phyloP scores from a whole-genome alignment of 2,888 invertebrate species.

The Gryllus longicercus region DNA sequence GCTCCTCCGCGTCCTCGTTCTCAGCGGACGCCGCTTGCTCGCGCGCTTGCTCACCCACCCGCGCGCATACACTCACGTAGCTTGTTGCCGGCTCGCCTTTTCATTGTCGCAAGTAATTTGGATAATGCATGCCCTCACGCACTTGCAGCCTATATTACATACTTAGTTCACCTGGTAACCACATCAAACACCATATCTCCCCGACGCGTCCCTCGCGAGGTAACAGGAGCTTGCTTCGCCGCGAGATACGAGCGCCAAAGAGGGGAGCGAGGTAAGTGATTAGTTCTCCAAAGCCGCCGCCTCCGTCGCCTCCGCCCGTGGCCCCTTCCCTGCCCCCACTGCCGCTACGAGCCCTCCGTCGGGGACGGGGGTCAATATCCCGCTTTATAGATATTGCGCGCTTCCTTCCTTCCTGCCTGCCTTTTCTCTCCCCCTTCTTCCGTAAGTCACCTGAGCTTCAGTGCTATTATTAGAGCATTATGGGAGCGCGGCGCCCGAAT shows the following conservation, averaged over 20 bases:
- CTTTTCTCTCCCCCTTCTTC: neutral
- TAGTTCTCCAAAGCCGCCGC: constrained; percentile 9
- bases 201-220: neutral
- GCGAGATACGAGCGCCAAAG: neutral
- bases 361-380: neutral
- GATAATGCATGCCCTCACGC: constrained; percentile 1
- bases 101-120: constrained; percentile 17
- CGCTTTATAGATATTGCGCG: constrained; percentile 17
- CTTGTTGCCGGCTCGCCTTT: neutral
- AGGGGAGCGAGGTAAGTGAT: constrained; percentile 17
- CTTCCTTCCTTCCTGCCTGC: neutral
- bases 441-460: constrained; percentile 11
- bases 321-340: neutral
- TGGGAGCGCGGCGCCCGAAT: neutral
- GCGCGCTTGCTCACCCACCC: neutral
- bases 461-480: neutral
- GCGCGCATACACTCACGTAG: neutral
- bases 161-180: constrained; percentile 7
- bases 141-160: neutral
- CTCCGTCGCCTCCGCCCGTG: neutral
- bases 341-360: neutral
- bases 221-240: neutral
- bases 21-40: neutral
- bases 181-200: constrained; percentile 17
- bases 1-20: neutral